A percentile compares a stretch with the other conserved stretches of the same genome.
These are phyloP conservation scores for Neuroterus valhalla DNA, from an alignment of 1,140 invertebrate species.

Conservation along the genomic window DNA sequence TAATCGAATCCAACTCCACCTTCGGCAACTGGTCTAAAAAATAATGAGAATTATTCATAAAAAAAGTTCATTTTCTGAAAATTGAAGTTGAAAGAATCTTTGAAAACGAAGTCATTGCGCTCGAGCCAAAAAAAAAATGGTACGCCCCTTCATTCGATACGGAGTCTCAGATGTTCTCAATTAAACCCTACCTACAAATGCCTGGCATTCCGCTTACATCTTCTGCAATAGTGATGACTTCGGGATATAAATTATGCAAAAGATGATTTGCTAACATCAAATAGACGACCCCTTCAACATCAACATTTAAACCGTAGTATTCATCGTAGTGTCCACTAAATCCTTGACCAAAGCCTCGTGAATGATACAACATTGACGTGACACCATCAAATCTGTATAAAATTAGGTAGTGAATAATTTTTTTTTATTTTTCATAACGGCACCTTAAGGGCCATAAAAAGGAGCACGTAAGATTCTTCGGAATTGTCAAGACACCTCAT, in stretches of 20 bases:
- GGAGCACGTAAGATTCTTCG: no score
- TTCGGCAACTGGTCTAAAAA: conserved; percentile 84
- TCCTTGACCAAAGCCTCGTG: conserved; percentile 92
- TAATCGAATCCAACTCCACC: conserved; percentile 98
- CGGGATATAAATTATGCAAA: conserved; percentile 88
- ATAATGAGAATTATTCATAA: no score
- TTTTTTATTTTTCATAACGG: conserved; percentile 26
- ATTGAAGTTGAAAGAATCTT: no score
- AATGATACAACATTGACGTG: conserved; percentile 99
- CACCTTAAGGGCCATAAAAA: no score
- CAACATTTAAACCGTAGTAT: conserved; percentile 97
- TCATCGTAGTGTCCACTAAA: conserved; percentile 97
- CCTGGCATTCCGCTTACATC: conserved; percentile 99
- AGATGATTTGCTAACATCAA: conserved; percentile 97
- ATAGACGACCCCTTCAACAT: conserved; percentile 96
- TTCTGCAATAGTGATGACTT: conserved; percentile 96
- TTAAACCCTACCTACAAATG: conserved; percentile 81
- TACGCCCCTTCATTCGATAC: no score
- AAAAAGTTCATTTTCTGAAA: no score
- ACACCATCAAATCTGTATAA: conserved; percentile 93
- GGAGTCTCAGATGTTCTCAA: neutral
- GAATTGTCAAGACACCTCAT: no score
- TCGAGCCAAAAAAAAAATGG: no score
- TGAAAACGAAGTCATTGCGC: no score
- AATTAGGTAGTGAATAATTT: conserved; percentile 1